Base-by-base conservation (phyloP, 2,888 invertebrate species). In the Pardosa pseudoannulata region DNA sequence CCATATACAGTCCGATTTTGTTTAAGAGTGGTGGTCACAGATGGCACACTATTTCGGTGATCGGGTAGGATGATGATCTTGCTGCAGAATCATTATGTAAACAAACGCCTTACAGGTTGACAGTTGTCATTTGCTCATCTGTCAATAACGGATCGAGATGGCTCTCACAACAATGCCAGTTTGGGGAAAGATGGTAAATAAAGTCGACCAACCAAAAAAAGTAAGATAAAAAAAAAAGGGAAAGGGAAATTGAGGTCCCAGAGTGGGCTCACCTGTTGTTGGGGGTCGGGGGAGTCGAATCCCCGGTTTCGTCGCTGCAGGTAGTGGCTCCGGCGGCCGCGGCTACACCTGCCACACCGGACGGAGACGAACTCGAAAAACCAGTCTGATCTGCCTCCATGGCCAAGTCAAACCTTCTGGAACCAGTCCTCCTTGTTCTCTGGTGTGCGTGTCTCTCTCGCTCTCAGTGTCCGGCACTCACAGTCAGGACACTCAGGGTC, bases 301-400 rank as follows among this genome's bases (percentile, higher is more conserved):
- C 85, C 74, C 68, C 79, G 79, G 76, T 36, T 46, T 79, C 83
- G 78, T 85, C 83, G 74, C 68, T 81, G 65, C 80, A 73, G 80
- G 50, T 73, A 62, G 81, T 46, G n/a, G 56, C n/a, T 56, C 56
- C 56, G n/a, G 65, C 79, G 36, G 79, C 68, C 31, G 81, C 75
- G 56, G 83, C 39, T 78, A 73, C 83, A 83, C 83, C 83, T 78
- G 83, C 72, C 41, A 76, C 82, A 46, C 82, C 70, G 68, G 50
- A 62, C 79, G 85, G 78, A 74, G 85, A 41, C 79, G 85, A 86
- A 86, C 85, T 70, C 85, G 85, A 79, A 86, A 86, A 86, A 86
- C 85, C 85, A 73, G 85, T 86, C 85, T 86, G 85, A 70, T 79
- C 85, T 64, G 64, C 70, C 70, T 76, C 85, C 85, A 86, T 86